Base-by-base conservation (phyloP, 2,797 vertebrate species). In the Platalea minor region DNA sequence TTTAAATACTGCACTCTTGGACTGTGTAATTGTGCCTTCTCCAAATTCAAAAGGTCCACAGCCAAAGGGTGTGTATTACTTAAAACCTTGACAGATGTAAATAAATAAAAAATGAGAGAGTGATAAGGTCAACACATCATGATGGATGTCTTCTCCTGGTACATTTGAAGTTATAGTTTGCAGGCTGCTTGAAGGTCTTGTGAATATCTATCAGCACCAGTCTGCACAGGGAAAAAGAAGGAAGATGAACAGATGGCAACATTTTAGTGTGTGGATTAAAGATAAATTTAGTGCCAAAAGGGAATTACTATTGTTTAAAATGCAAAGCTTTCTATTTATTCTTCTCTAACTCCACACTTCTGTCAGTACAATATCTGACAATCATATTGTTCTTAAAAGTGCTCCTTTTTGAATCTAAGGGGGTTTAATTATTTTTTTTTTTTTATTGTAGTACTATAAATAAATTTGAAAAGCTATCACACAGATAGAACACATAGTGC, bases 231-330 rank as follows among this genome's bases (percentile, higher is more conserved):
- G 29, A 50, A 61, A 57, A 85, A 84, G 31, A 37, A 85, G 14
- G 50, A 92, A 92, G 67, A 89, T 39, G 68, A 96, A 89, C 78
- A 95, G 57, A 92, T 92, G 91, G 82, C 72, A 95, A 56, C 69
- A 63, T 57, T 88, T 86, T 79, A 82, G 54, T 78, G 65, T 90
- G 50, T 79, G 70, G 83, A 79, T 91, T 94, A 92, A 93, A 70
- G 74, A 91, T 63, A 86, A 82, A 81, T 93, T 65, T 73, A 60
- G 51, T 87, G 56, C 64, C 91, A 72, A 83, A 95, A 82, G 25
- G 51, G 48, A 95, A 85, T 88, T 82, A 75, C 67, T 63, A 5
- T 91, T 86, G 67, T 91, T 95, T 93, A 73, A 95, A 94, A 67
- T 93, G 63, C 39, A 93, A 81, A 67, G 20, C 41, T 88, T 91